Evolutionary conservation across 2,888 invertebrate genomes (phyloP).

Genomic region (Morinoia aosen): DNA sequence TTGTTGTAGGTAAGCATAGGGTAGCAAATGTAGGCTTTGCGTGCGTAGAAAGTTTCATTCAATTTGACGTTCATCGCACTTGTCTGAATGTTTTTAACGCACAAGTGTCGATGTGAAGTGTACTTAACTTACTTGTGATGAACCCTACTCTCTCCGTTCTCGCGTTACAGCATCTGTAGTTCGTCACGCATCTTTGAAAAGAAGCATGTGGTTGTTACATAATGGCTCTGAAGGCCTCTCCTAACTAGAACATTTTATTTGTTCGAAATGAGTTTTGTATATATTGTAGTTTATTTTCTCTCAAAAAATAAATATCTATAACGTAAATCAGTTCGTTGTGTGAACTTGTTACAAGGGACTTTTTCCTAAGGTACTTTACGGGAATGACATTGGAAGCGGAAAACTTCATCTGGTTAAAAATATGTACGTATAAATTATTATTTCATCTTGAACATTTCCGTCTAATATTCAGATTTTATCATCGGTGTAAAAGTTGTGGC

Average conservation of each 20-base stretch:
- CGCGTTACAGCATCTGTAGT: neutral
- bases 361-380: neutral
- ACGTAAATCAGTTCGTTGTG: neutral
- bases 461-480: neutral
- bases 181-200: neutral
- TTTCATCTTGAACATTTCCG: neutral
- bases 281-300: constrained; percentile 3
- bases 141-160: neutral
- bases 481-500: neutral
- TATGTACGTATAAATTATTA: neutral
- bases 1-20: neutral
- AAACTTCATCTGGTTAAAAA: neutral
- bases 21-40: neutral
- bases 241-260: neutral
- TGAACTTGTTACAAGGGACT: neutral
- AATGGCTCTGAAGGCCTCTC: neutral
- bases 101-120: constrained; percentile 46
- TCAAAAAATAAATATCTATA: neutral
- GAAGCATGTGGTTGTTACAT: neutral
- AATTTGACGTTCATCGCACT: constrained; percentile 18
- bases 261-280: neutral
- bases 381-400: neutral
- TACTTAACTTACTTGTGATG: constrained; percentile 10
- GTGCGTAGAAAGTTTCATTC: neutral
- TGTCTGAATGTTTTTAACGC: neutral